A percentile compares a stretch with the other conserved stretches of the same genome.
Conservation (phyloP, 2,113 vertebrate genomes). For the Desmodus rotundus region DNA sequence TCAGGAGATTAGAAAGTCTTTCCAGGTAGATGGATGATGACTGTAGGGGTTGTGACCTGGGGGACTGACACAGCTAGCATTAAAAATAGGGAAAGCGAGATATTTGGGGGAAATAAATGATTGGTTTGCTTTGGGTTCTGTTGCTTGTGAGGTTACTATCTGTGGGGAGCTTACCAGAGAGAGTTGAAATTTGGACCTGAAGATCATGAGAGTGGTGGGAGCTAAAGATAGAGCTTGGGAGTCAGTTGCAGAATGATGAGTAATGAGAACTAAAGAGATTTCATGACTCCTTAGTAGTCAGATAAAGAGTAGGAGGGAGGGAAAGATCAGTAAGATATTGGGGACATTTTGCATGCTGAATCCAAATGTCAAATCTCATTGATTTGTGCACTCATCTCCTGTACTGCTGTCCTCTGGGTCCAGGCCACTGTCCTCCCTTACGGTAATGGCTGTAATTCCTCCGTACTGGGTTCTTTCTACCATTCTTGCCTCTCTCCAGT, state of each 20-base stretch:
- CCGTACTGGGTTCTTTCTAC: background rate
- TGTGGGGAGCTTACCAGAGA: background rate
- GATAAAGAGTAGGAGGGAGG: background rate
- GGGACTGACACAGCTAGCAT: background rate
- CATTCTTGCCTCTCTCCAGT: background rate
- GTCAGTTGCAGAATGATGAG: background rate
- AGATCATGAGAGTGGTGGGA: background rate
- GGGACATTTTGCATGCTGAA: background rate
- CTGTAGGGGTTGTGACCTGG: background rate
- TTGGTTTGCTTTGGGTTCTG: background rate
- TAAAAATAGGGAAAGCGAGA: background rate
- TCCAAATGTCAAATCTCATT: background rate
- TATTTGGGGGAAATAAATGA: background rate
- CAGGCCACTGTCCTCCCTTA: background rate
- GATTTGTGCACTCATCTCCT: background rate
- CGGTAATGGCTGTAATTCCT: background rate
- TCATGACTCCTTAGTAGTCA: background rate
- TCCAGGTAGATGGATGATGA: background rate
- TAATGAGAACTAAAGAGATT: background rate
- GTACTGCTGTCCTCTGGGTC: background rate
- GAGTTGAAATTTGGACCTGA: slow-evolving; percentile 29
- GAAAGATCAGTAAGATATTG: background rate
- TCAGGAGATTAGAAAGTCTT: slow-evolving; percentile 7
- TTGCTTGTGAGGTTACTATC: background rate
- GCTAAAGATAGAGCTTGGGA: background rate